Evolutionary conservation across 1,140 invertebrate species (phyloP).

Genomic region (Neuroterus valhalla): DNA sequence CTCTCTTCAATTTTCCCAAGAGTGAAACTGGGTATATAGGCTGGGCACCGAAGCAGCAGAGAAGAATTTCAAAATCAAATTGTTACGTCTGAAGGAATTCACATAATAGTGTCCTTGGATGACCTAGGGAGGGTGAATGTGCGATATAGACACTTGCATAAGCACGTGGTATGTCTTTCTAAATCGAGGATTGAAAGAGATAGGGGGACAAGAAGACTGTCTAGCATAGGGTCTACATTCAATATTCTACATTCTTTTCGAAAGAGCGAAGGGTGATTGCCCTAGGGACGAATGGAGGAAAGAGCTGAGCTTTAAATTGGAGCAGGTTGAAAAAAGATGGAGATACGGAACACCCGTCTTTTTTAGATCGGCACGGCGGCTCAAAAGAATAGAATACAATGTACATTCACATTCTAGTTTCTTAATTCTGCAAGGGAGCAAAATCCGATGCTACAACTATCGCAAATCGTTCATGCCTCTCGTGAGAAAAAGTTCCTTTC

Average conservation of each 20-base stretch:
- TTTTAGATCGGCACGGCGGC: background rate
- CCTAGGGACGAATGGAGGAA: slow-evolving; percentile 14
- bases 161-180: slow-evolving; percentile 28
- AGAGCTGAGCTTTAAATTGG: slow-evolving; percentile 21
- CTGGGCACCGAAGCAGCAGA: too few relatives aligned
- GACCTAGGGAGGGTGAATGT: background rate
- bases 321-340: slow-evolving; percentile 30
- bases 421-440: slow-evolving; percentile 14
- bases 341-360: slow-evolving; percentile 25
- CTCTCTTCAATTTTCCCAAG: too few relatives aligned
- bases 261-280: slow-evolving; percentile 22
- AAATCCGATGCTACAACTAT: slow-evolving; percentile 27
- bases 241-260: slow-evolving; percentile 1
- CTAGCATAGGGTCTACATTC: background rate
- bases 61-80: slow-evolving; percentile 16
- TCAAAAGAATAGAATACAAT: slow-evolving; percentile 29
- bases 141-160: slow-evolving; percentile 30
- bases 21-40: too few relatives aligned
- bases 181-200: slow-evolving; percentile 25
- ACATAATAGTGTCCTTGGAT: slow-evolving; percentile 25
- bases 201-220: slow-evolving; percentile 22
- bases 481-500: slow-evolving; percentile 14
- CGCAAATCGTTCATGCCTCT: slow-evolving; percentile 14
- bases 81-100: slow-evolving; percentile 27
- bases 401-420: slow-evolving; percentile 31